Conservation (phyloP, 2,113 vertebrate species). For the Abramis brama region DNA sequence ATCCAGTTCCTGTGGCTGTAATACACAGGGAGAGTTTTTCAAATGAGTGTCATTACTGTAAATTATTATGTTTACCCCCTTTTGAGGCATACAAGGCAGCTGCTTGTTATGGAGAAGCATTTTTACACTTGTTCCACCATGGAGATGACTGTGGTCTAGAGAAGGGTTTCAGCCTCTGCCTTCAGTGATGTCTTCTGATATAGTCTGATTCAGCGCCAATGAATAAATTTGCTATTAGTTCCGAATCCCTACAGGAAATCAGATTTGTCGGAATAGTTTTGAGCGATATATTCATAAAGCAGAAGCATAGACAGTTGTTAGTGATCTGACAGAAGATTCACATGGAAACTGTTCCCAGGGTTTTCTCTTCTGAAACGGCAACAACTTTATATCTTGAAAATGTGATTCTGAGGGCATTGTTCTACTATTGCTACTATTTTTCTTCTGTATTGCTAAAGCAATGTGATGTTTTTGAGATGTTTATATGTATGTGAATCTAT, state of each 20-base stretch:
- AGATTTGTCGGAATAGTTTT: conserved; percentile 15
- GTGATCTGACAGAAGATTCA: neutral
- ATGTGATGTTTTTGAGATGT: neutral
- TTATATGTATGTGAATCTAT: neutral
- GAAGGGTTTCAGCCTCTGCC: neutral
- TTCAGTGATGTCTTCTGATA: conserved; percentile 17
- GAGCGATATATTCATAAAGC: neutral
- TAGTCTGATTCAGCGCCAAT: neutral
- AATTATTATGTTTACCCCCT: conserved; percentile 47
- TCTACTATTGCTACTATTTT: neutral
- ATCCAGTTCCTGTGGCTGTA: conserved; percentile 43
- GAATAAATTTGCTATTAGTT: conserved; percentile 20
- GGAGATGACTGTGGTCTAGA: conserved; percentile 22
- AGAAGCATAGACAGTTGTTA: neutral
- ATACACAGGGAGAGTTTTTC: conserved; percentile 40
- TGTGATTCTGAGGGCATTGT: conserved; percentile 3
- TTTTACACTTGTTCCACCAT: neutral
- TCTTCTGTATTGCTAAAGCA: neutral
- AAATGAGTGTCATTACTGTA: conserved; percentile 45
- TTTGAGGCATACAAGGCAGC: conserved; percentile 33
- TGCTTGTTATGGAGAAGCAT: conserved; percentile 24
- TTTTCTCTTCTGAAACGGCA: neutral
- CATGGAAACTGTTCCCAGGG: neutral
- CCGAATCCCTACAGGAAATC: neutral
- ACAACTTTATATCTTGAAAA: neutral